Evolutionary conservation across 2,888 invertebrate species (phyloP).

Genomic region (Automeris io): DNA sequence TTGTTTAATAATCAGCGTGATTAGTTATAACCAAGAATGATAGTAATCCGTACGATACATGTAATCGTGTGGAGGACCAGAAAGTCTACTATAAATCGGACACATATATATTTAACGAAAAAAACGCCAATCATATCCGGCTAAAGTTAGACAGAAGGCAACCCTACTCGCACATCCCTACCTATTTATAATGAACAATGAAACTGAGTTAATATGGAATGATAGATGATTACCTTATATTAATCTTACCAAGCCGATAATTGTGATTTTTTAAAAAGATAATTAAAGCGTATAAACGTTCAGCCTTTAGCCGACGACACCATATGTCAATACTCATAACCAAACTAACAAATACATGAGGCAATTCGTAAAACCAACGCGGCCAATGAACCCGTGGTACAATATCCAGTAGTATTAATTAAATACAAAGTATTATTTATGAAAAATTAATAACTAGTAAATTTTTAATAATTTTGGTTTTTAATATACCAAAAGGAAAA

Average conservation of each 20-base stretch:
- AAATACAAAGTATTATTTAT: neutral
- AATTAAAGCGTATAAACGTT: slow-evolving; percentile 45
- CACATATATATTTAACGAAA: too few relatives aligned
- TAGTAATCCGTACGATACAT: too few relatives aligned
- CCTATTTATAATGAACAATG: slow-evolving; percentile 18
- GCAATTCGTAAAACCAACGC: slow-evolving; percentile 1
- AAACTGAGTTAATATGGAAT: slow-evolving; percentile 43
- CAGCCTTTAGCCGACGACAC: slow-evolving; percentile 25
- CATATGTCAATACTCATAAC: slow-evolving; percentile 11
- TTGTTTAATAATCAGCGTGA: too few relatives aligned
- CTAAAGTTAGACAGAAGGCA: too few relatives aligned
- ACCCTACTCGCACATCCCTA: slow-evolving; percentile 23
- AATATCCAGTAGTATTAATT: too few relatives aligned
- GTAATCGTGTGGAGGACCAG: too few relatives aligned
- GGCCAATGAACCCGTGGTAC: neutral
- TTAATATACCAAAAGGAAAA: slow-evolving; percentile 8
- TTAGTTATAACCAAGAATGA: too few relatives aligned
- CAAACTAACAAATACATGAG: slow-evolving; percentile 7
- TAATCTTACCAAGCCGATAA: slow-evolving; percentile 42
- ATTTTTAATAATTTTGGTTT: slow-evolving; percentile 5
- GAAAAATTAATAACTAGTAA: neutral
- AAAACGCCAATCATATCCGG: too few relatives aligned
- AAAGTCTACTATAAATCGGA: too few relatives aligned
- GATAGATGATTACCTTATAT: slow-evolving; percentile 44
- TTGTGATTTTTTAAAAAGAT: slow-evolving; percentile 36